Percentiles rank a stretch among this genome's conserved stretches.
Conservation (phyloP, 1,140 invertebrate species). For the Bombus pascuorum region DNA sequence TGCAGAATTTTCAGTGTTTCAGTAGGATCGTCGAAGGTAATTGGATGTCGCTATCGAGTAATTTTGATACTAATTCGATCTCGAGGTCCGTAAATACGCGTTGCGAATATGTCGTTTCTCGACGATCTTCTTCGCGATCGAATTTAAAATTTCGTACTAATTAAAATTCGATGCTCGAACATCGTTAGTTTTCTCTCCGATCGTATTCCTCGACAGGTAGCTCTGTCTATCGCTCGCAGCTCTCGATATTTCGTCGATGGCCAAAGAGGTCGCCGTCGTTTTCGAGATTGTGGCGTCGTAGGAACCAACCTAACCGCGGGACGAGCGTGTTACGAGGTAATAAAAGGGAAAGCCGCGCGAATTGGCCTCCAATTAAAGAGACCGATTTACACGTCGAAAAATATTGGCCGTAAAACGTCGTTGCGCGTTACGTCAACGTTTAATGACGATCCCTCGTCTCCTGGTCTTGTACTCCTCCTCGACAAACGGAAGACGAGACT, state of each 20-base stretch:
- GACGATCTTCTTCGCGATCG: too few species aligned
- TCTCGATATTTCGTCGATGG: constrained; percentile 6
- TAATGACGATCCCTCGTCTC: constrained; percentile 41
- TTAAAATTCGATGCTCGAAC: too few species aligned
- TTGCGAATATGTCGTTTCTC: too few species aligned
- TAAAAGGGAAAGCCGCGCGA: constrained; percentile 57
- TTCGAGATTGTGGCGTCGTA: neutral
- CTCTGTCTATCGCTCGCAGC: neutral
- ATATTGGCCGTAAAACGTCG: constrained; percentile 59
- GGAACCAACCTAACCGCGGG: neutral
- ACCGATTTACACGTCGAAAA: constrained; percentile 53
- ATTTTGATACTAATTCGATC: too few species aligned
- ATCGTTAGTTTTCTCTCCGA: neutral
- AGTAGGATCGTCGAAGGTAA: neutral
- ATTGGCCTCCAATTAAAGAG: constrained; percentile 50
- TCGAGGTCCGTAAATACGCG: too few species aligned
- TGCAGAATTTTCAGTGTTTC: neutral
- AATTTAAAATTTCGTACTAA: too few species aligned
- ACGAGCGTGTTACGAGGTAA: constrained; percentile 8
- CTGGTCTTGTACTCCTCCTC: neutral
- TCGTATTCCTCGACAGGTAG: too few species aligned
- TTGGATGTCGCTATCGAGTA: too few species aligned
- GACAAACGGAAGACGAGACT: neutral
- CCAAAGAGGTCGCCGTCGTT: neutral
- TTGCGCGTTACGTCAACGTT: constrained; percentile 43